Evolutionary conservation across 2,113 vertebrate species (phyloP), one percentile per base, ranked within the genome.

Genomic region (Craseonycteris thonglongyai): DNA sequence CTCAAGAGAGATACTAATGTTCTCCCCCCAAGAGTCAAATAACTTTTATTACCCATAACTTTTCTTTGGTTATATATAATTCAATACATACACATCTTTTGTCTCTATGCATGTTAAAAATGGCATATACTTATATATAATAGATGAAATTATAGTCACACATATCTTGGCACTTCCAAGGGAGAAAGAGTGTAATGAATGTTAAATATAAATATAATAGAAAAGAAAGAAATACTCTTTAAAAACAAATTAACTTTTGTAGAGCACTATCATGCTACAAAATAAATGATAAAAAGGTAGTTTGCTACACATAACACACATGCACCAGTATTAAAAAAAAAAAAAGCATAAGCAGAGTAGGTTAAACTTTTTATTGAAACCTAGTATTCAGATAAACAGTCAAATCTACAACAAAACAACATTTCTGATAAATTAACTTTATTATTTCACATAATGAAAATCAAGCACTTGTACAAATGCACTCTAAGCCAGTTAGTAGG

Each of bases 131-230:
- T 63, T 15, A 87, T 51, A 74, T 58, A 33, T 63, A 71, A 24
- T 76, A 35, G 30, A 72, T 47, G 35, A 13, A 83, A 80, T 80
- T 69, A 33, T 51, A 94, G 35, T 65, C 51, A n/a, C 38, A 68
- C 11, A 83, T 5, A 45, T 65, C 80, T 80, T 90, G 76, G 40
- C 19, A 40, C 26, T 63, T 93, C 9, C 30, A n/a, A 68, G 9
- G n/a, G 22, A 80, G 30, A 93, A 93, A 69, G 16, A 88, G 11
- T 45, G 16, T 61, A 80, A 88, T 86, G 47, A 90, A 95, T 94
- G 90, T 40, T 91, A 95, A 94, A 86, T 7, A 65, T 84, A 84
- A 92, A 49, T 7, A 92, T 26, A 61, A 92, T 7, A 92, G 33
- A 61, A 92, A 94, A 65, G 78, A 72, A 49, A 42, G n/a, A 18